phyloP scores from a whole-genome alignment of 2,797 vertebrate species.

The Knipowitschia caucasica region DNA sequence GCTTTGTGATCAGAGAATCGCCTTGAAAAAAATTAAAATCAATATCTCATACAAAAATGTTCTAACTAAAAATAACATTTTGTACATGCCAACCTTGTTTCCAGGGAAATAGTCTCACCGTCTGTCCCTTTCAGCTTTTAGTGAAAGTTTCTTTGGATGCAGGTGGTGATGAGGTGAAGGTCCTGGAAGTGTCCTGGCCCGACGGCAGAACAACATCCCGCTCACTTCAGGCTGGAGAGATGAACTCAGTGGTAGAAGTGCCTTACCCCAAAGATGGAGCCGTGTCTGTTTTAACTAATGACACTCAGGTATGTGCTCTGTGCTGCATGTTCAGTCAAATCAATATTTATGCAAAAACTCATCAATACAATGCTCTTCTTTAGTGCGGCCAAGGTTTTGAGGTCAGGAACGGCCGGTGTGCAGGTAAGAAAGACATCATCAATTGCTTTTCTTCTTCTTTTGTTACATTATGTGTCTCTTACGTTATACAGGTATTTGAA shows the following conservation, averaged over 20 bases:
- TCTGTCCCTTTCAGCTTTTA: no score
- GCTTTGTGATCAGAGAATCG: no score
- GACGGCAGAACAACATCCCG: conserved; percentile 71
- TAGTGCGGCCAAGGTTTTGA: conserved; percentile 87
- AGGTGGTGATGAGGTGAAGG: conserved; percentile 82
- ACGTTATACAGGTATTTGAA: conserved; percentile 57
- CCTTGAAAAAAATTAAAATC: no score
- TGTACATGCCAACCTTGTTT: no score
- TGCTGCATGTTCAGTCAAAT: not conserved
- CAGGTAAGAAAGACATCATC: conserved; percentile 68
- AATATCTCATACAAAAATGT: no score
- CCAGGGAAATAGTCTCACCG: no score
- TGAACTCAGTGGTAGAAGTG: conserved; percentile 84
- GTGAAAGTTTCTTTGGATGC: conserved; percentile 16
- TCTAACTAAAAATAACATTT: no score
- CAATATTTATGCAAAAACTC: not conserved
- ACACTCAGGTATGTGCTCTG: conserved; percentile 71
- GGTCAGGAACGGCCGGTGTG: conserved; percentile 78
- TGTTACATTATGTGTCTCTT: conserved; percentile 20
- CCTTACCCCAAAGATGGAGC: conserved; percentile 68
- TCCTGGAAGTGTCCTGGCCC: conserved; percentile 87
- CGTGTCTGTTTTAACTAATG: conserved; percentile 39
- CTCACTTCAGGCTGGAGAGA: conserved; percentile 73
- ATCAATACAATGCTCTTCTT: conserved; percentile 10
- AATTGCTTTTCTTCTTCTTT: not conserved